Evolutionary conservation across 2,797 vertebrate genomes (phyloP).

Genomic region (Anableps anableps): DNA sequence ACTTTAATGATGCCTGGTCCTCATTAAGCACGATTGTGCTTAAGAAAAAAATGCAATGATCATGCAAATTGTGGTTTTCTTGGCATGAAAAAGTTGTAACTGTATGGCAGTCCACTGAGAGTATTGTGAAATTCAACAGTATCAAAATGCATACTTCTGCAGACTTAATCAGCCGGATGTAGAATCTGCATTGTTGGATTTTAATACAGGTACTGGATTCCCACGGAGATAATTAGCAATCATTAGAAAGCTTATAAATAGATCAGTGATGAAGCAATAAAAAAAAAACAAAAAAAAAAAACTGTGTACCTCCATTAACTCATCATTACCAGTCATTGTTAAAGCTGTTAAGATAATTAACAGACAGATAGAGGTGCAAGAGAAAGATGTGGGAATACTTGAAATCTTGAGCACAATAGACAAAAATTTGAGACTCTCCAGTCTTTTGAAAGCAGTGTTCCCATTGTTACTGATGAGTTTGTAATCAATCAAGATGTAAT

Average conservation of each 20-base stretch:
- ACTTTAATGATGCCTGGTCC: not conserved
- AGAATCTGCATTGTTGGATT: not conserved
- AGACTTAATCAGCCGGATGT: not conserved
- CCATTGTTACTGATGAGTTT: constrained; percentile 39
- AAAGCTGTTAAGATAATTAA: constrained; percentile 44
- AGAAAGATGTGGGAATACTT: constrained; percentile 10
- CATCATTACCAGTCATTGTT: constrained; percentile 14
- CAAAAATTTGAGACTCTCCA: constrained; percentile 30
- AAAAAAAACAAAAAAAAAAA: constrained; percentile 44
- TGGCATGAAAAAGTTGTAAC: not conserved
- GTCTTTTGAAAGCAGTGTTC: constrained; percentile 38
- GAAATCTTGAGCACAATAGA: constrained; percentile 21
- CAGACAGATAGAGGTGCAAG: constrained; percentile 15
- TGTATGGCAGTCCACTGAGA: not conserved
- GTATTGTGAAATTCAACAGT: not conserved
- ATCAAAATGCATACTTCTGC: not conserved
- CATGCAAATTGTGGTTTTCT: not conserved
- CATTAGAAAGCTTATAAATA: constrained; percentile 15
- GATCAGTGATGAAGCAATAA: constrained; percentile 37
- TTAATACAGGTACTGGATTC: constrained; percentile 9
- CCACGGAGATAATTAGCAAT: constrained; percentile 9
- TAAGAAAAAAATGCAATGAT: not conserved
- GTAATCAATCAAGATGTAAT: constrained; percentile 57
- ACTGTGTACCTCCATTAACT: constrained; percentile 32
- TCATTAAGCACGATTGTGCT: not conserved